Conservation (phyloP, 1,140 invertebrate genomes). For the Teleopsis dalmanni region DNA sequence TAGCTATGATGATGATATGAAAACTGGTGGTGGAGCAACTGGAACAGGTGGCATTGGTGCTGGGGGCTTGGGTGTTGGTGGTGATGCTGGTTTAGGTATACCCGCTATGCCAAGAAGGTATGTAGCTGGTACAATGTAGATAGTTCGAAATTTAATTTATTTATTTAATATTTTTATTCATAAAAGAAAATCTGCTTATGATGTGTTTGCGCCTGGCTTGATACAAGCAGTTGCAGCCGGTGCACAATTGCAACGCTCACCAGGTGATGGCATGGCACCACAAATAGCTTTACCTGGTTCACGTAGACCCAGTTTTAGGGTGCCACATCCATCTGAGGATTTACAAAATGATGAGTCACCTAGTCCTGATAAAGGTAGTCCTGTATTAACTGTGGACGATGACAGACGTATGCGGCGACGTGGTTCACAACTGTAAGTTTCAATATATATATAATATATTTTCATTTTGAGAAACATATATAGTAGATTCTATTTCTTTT, state of each 20-base stretch:
- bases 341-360: slow-evolving; percentile 50
- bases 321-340: slow-evolving; percentile 48
- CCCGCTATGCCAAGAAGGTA: slow-evolving; percentile 63
- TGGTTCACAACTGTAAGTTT: slow-evolving; percentile 69
- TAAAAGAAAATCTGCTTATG: slow-evolving; percentile 65
- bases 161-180: not conserved
- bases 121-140: no score
- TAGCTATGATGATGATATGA: slow-evolving; percentile 71
- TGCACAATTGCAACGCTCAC: slow-evolving; percentile 30
- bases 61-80: slow-evolving; percentile 40
- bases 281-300: slow-evolving; percentile 39
- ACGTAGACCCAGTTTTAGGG: slow-evolving; percentile 63
- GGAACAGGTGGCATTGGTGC: slow-evolving; percentile 31
- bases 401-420: slow-evolving; percentile 63
- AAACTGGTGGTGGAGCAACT: slow-evolving; percentile 21
- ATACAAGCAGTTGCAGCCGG: slow-evolving; percentile 24
- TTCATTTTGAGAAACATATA: no score
- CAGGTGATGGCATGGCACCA: slow-evolving; percentile 39
- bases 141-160: no score
- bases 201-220: slow-evolving; percentile 56
- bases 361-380: slow-evolving; percentile 41
- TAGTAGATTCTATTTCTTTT: no score
- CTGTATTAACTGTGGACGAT: slow-evolving; percentile 58
- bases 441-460: no score
- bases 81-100: slow-evolving; percentile 50